Evolutionary conservation across 1,140 invertebrate genomes (phyloP), one percentile per base, ranked within the genome.

Genomic region (Drosophila eugracilis): DNA sequence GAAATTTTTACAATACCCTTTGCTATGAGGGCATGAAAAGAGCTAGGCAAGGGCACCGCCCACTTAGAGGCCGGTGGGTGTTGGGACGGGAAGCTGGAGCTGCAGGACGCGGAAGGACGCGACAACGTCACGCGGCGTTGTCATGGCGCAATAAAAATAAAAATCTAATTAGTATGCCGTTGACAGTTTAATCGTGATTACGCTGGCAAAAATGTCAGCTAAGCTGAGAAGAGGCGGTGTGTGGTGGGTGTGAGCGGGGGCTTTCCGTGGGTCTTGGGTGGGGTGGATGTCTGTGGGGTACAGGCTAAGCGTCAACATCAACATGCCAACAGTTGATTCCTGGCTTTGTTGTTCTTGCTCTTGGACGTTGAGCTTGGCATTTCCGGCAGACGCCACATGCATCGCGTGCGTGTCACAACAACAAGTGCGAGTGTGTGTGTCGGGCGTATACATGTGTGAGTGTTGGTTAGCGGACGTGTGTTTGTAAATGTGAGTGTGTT

Each of bases 161-260:
- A 89, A 89, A 89, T 89, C 85, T 89, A 89, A 89, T 89, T 89
- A 89, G 85, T 89, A 89, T 89, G 86, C 85, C 85, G 85, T 89
- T 89, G 85, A 89, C 85, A 89, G 85, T 89, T 89, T 89, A 89
- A 89, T 89, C 85, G 85, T 89, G 85, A 89, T 89, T 89, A 89
- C 85, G 85, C 85, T 85, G 85, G 85, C 81, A 86, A 85, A 85
- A 85, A 86, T 85, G 69, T 67, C 78, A 74, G 62, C 70, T 59
- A 78, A 78, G 50, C 71, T 54, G 57, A 45, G 28, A 6, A 4
- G 26, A 24, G 5, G 28, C n/a, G 36, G 30, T 30, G 54, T 37
- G 28, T 48, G 34, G 36, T 5, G 12, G 12, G 15, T 54, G 22
- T n/a, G n/a, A n/a, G n/a, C n/a, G n/a, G n/a, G n/a, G n/a, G n/a